Conservation (phyloP, 2,888 invertebrate genomes). For the Agapostemon virescens region DNA sequence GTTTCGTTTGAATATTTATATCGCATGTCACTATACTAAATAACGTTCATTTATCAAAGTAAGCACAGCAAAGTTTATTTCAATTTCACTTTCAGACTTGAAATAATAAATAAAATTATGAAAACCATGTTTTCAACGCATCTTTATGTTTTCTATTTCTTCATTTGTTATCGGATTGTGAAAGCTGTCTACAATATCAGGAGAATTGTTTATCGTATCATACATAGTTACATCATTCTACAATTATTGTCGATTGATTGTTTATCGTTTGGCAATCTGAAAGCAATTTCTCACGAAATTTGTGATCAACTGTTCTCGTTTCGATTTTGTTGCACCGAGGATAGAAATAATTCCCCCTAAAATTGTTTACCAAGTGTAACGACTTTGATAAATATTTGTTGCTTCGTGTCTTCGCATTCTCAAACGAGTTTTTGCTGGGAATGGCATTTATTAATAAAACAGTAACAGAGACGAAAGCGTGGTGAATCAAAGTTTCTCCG, state of each 20-base stretch:
- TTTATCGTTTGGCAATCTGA: not conserved
- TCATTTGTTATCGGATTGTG: too few relatives aligned
- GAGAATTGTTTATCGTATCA: not conserved
- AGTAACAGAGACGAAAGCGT: not conserved
- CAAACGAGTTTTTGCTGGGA: not conserved
- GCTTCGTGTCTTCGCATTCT: not conserved
- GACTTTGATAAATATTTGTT: not conserved
- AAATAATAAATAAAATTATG: too few relatives aligned
- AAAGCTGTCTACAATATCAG: too few relatives aligned
- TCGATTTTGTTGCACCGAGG: not conserved
- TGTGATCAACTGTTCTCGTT: not conserved
- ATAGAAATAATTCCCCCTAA: not conserved
- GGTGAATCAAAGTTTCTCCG: not conserved
- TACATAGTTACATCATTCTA: not conserved
- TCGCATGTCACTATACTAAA: too few relatives aligned
- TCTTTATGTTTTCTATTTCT: too few relatives aligned
- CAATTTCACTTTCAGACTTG: too few relatives aligned
- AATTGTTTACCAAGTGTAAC: not conserved
- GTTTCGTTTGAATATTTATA: too few relatives aligned
- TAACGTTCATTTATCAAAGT: too few relatives aligned
- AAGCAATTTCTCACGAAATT: not conserved
- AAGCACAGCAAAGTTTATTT: too few relatives aligned
- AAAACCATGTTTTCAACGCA: too few relatives aligned
- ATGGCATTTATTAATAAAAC: not conserved
- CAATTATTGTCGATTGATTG: not conserved